Evolutionary conservation across 2,113 vertebrate species (phyloP).

Genomic region (Hypomesus transpacificus): DNA sequence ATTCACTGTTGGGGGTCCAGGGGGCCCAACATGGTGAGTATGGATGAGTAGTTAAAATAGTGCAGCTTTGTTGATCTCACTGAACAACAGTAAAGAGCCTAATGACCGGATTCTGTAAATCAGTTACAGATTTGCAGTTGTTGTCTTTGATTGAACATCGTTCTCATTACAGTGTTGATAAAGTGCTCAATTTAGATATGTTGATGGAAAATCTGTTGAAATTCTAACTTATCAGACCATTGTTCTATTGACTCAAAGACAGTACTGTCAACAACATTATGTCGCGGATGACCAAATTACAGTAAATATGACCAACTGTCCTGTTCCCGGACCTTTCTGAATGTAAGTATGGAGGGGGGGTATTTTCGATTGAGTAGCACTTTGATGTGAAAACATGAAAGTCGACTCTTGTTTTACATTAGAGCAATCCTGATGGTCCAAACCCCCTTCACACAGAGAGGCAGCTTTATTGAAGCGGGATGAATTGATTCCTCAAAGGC

Average conservation of each 20-base stretch:
- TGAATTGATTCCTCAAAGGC: slow-evolving; percentile 44
- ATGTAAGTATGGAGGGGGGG: background rate
- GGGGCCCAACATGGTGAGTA: background rate
- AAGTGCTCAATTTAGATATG: too few relatives aligned
- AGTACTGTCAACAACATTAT: background rate
- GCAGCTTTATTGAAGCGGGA: slow-evolving; percentile 29
- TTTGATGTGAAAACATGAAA: slow-evolving; percentile 32
- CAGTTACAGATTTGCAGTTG: too few relatives aligned
- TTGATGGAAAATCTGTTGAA: too few relatives aligned
- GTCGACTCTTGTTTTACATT: slow-evolving; percentile 23
- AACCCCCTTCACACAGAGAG: slow-evolving; percentile 30
- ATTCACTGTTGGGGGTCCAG: slow-evolving; percentile 37
- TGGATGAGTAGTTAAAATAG: background rate
- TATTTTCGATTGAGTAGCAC: slow-evolving; percentile 15
- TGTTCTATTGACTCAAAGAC: background rate
- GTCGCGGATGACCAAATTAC: slow-evolving; percentile 11
- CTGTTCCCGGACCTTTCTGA: background rate
- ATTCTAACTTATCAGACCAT: too few relatives aligned
- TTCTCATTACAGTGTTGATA: too few relatives aligned
- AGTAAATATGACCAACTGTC: background rate
- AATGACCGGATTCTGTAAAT: too few relatives aligned
- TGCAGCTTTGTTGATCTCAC: slow-evolving; percentile 6
- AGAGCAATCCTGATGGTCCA: slow-evolving; percentile 11
- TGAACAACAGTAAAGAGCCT: background rate
- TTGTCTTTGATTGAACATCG: too few relatives aligned